Percentiles rank a stretch among this genome's conserved stretches.
phyloP scores from a whole-genome alignment of 92 coral and sea anemone species.

The Siderastrea siderea region DNA sequence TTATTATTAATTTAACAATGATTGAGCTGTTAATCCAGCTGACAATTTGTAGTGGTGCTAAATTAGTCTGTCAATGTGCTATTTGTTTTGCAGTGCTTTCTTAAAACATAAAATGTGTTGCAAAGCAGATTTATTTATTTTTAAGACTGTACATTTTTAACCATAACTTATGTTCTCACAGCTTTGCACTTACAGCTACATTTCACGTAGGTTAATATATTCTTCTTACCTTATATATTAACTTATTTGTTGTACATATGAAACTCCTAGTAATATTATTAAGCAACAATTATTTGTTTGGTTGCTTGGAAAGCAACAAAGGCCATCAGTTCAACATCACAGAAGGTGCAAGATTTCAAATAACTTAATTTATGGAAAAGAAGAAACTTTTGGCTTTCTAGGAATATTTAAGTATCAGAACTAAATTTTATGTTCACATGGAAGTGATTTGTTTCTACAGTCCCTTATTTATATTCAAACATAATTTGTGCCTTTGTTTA shows the following conservation, averaged over 20 bases:
- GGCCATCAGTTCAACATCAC: background rate
- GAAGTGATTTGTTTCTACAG: background rate
- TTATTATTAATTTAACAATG: too few species aligned
- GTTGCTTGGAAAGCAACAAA: background rate
- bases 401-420: background rate
- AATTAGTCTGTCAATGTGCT: background rate
- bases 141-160: background rate
- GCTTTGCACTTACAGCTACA: background rate
- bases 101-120: background rate
- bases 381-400: background rate
- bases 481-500: too few species aligned
- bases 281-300: background rate
- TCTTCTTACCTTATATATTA: background rate
- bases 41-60: background rate
- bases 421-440: background rate
- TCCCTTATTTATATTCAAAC: too few species aligned
- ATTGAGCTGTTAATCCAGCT: background rate
- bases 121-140: constrained; percentile 8
- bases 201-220: background rate
- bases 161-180: background rate
- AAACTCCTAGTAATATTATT: background rate
- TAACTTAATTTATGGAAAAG: background rate
- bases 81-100: background rate
- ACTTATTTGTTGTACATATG: constrained; percentile 20
- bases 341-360: background rate